Base-by-base conservation (phyloP, 2,797 vertebrate species). In the Ceryle rudis region DNA sequence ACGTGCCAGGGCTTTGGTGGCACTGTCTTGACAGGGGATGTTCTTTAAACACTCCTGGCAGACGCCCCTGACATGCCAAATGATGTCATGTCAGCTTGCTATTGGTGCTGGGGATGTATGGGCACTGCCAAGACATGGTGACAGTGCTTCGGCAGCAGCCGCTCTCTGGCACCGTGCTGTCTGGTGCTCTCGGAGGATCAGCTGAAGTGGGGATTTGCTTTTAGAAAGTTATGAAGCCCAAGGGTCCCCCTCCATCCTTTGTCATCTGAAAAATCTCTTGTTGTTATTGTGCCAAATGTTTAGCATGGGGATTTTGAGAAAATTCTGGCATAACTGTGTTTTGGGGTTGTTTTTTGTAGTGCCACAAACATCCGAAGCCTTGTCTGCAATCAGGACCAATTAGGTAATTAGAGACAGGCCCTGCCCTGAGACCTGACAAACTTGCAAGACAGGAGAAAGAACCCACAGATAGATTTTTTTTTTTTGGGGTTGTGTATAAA, bases 71-170 rank as follows among this genome's bases (percentile, higher is more conserved):
- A 4, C 0, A 1, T 33, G 44, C 28, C 52, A 61, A 37, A 7
- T 5, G 1, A 42, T 5, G 1, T 60, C 4, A 8, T 18, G 12
- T 83, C 41, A 35, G 6, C 11, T 69, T 12, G 2, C 54, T 77
- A 3, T 1, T 0, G 1, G 39, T 2, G 1, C 29, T 3, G 1
- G 78, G 66, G 62, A 5, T 0, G 2, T 4, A 3, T 2, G 15
- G 46, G n/a, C 70, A 37, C 69, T 49, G 37, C 58, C 47, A 58
- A 17, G 54, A 21, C 4, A 11, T 0, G 0, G 25, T 35, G 70
- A 42, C 0, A 7, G 79, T 1, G 3, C 28, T 84, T 65, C 2
- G 8, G 47, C 35, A 74, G 60, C 4, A 4, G n/a, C 42, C 0
- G 1, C 23, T 39, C 17, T 39, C 46, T 1, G 25, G 65, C 74